phyloP scores from a whole-genome alignment of 92 coral and sea anemone genomes.

The Epizoanthus stellaris region DNA sequence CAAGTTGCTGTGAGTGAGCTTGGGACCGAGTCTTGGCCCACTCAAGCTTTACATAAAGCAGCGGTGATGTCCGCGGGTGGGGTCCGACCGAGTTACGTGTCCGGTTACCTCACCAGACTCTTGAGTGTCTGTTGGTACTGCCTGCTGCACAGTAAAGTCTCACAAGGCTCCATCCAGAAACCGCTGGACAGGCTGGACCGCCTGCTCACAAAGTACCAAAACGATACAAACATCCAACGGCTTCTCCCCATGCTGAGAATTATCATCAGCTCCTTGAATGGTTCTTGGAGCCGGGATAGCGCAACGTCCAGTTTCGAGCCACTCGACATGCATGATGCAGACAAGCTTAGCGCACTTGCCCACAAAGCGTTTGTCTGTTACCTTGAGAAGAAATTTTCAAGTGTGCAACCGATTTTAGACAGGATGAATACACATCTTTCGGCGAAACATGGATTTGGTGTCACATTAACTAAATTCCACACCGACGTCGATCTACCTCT shows the following conservation, averaged over 20 bases:
- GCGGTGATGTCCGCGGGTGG: conserved; percentile 2
- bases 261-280: neutral
- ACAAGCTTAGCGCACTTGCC: conserved; percentile 42
- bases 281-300: neutral
- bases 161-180: conserved; percentile 17
- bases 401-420: neutral
- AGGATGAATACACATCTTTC: neutral
- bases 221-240: conserved; percentile 45
- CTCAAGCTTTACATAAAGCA: conserved; percentile 3
- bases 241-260: conserved; percentile 34
- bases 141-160: conserved; percentile 14
- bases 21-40: neutral
- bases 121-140: conserved; percentile 50
- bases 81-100: conserved; percentile 20
- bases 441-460: conserved; percentile 42
- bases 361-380: conserved; percentile 44
- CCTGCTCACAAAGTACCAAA: conserved; percentile 42
- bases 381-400: conserved; percentile 8
- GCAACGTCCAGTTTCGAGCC: neutral
- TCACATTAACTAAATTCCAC: conserved; percentile 50
- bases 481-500: conserved; percentile 43
- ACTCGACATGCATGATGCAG: conserved; percentile 11
- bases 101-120: conserved; percentile 55
- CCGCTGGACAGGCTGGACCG: conserved; percentile 30
- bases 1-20: neutral